Base-by-base conservation (phyloP, 2,113 vertebrate genomes). In the Cricetomys ansorgei region DNA sequence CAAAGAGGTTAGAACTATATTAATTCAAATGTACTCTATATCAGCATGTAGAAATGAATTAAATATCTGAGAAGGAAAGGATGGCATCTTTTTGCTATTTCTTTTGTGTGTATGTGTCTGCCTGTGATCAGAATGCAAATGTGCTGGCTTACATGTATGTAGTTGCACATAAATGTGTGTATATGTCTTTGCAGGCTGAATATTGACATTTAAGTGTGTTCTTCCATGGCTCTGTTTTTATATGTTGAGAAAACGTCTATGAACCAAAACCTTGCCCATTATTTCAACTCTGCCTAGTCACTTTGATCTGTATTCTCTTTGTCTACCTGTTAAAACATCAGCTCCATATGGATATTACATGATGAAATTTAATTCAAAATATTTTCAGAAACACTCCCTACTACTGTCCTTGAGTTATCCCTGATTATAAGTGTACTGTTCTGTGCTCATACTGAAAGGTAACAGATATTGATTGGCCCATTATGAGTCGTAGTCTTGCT, bases 371-470 rank as follows among this genome's bases (percentile, higher is more conserved):
- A 64, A 21, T 19, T 29, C 5, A 94, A 83, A 79, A 72, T 1
- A 62, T n/a, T 27, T 15, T 69, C 15, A 37, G 34, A 84, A 88
- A 86, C 0, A 10, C 27, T 62, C 17, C 2, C 4, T 43, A 15
- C 25, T 6, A n/a, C 7, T 8, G 7, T 69, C 0, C 15, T 16
- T 76, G 27, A 4, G 70, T 5, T 50, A 21, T 15, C 21, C 70
- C 65, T 43, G 48, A 88, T n/a, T 9, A 50, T 0, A 0, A 55
- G 2, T 3, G 5, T 73, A 2, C 27, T 19, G 21, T 43, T 1
- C 8, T 43, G 27, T 34, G 9, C 40, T 43, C 19, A 12, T 31
- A 40, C 15, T 67, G 12, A 48, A 40, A 4, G 17, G 12, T 6
- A 83, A 7, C 3, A 48, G 37, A 48, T 79, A 25, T 12, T 3